phyloP scores from a whole-genome alignment of 2,113 vertebrate genomes.

The Thomomys bottae region DNA sequence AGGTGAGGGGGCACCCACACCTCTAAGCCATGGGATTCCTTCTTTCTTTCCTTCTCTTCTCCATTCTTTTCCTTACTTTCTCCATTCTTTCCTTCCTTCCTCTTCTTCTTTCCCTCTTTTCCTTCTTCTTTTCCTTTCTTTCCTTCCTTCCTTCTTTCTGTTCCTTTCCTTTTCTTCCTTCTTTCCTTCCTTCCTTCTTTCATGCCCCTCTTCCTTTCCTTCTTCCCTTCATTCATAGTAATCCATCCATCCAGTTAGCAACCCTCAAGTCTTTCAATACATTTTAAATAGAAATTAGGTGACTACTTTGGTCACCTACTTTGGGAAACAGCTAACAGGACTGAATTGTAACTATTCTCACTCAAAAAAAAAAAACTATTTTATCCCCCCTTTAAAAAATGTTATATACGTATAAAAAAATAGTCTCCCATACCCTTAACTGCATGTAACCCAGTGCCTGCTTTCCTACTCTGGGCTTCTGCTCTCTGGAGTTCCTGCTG shows the following conservation, averaged over 20 bases:
- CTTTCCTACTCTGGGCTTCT: not conserved
- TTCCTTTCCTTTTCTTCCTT: no score
- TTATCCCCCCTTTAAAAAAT: not conserved
- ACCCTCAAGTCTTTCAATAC: not conserved
- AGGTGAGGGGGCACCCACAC: conserved; percentile 82
- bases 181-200: no score
- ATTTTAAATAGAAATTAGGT: not conserved
- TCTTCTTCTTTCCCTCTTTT: not conserved
- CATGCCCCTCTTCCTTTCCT: no score
- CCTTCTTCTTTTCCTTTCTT: no score
- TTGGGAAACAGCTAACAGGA: not conserved
- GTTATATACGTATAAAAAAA: not conserved
- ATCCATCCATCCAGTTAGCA: not conserved
- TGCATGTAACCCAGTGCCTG: not conserved
- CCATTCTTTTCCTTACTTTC: not conserved
- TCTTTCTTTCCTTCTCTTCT: no score
- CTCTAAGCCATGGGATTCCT: not conserved
- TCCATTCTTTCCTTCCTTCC: not conserved
- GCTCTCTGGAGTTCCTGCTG: not conserved
- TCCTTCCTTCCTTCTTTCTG: no score
- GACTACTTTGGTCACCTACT: not conserved
- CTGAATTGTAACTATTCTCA: not conserved
- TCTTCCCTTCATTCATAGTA: no score
- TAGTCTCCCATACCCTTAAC: not conserved
- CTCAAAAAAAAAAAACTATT: not conserved